Base-by-base conservation (phyloP, 1,140 invertebrate genomes). In the Drosophila nigrodunni region DNA sequence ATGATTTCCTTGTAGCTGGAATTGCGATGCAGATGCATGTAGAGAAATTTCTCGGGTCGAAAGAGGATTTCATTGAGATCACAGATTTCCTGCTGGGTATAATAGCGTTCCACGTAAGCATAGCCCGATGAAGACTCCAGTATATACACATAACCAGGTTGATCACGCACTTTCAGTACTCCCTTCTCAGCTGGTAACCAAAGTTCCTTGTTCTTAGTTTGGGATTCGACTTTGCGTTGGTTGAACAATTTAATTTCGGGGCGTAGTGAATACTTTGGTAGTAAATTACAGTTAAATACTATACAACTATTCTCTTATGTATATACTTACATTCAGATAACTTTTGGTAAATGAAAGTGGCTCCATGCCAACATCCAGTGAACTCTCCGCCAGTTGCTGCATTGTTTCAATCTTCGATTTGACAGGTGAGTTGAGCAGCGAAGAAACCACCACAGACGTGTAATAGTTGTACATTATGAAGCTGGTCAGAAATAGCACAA, bases 401-500 rank as follows among this genome's bases (percentile, higher is more conserved):
- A 92, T 25, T 0, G 80, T 91, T 39, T 77, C 86, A 10, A 92
- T 92, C 25, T 91, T 68, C 0, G 91, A 91, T 46, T 91, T 92
- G 1, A 90, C 77, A 0, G 91, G 91, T 0, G 91, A 83, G n/a
- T 70, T 91, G 0, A 92, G 64, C n/a, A 92, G 52, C 8, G 85
- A 90, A 5, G 91, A 90, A 0, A 92, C 90, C 41, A 92, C 82
- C 11, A 91, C 78, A 21, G 91, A 92, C 0, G 91, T 92, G 39
- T 92, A 92, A 71, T 92, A 92, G 54, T 92, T 92, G 41, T 92
- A 91, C 73, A 92, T 87, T 6, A 92, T 81, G 13, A 92, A 92
- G n/a, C 83, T 82, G n/a, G 79, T 72, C 3, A 91, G 44, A 4
- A 83, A 78, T 0, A 92, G 62, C 9, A 78, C 57, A n/a, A 92